These are phyloP conservation scores for Acronicta aceris DNA, from an alignment of 2,888 invertebrate species.

Conservation along the genomic window DNA sequence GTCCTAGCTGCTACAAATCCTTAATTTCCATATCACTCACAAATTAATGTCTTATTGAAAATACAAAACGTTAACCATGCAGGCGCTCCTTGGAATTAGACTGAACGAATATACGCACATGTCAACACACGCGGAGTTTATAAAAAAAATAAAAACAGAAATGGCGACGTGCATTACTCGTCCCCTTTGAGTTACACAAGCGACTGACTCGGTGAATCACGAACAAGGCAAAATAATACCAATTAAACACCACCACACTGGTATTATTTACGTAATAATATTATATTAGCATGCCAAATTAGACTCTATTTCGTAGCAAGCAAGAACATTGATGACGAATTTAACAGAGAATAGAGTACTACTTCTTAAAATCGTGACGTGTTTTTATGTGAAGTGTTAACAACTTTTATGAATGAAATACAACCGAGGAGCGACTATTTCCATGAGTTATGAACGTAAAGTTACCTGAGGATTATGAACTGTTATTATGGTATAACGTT, in stretches of 20 bases:
- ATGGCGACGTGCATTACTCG: conserved; percentile 71
- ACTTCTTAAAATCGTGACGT: conserved; percentile 64
- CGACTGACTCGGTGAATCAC: conserved; percentile 84
- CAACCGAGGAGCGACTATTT: conserved; percentile 24
- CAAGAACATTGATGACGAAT: conserved; percentile 52
- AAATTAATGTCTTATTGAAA: conserved; percentile 28
- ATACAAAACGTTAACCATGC: conserved; percentile 57
- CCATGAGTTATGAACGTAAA: conserved; percentile 25
- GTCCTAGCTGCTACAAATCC: conserved; percentile 26
- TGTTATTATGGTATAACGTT: conserved; percentile 19
- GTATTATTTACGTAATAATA: conserved; percentile 70
- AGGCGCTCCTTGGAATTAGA: conserved; percentile 65
- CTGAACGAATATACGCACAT: conserved; percentile 65
- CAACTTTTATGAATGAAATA: conserved; percentile 73
- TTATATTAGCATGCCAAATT: conserved; percentile 63
- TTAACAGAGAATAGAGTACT: conserved; percentile 40
- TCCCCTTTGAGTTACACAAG: conserved; percentile 68
- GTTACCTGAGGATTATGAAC: conserved; percentile 11
- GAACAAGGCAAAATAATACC: conserved; percentile 85
- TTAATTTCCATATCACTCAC: conserved; percentile 25
- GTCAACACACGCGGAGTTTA: conserved; percentile 68
- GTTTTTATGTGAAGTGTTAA: conserved; percentile 66
- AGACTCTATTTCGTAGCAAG: conserved; percentile 58
- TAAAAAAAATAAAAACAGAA: conserved; percentile 66
- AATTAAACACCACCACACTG: conserved; percentile 74